Percentiles rank a stretch among this genome's conserved stretches.
Evolutionary conservation across 2,888 invertebrate genomes (phyloP).

Genomic region (Sipunculus nudus): DNA sequence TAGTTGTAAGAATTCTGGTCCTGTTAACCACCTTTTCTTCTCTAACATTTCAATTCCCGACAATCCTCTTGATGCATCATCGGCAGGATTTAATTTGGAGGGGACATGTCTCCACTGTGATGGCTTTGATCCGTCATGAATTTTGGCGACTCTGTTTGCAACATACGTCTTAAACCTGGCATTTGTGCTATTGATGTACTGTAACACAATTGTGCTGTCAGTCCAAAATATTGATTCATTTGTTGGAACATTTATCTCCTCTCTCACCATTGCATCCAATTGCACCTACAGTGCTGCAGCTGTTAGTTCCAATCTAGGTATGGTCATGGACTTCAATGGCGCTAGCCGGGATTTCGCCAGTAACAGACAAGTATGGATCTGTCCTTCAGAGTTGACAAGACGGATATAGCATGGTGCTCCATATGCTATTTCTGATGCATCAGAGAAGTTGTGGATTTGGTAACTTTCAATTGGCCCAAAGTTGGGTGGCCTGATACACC

Average conservation of each 20-base stretch:
- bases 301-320: conserved; percentile 9
- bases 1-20: not conserved
- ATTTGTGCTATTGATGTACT: conserved; percentile 2
- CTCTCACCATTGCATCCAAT: not conserved
- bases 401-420: not conserved
- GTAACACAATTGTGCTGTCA: conserved; percentile 6
- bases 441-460: not conserved
- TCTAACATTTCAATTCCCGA: not conserved
- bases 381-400: not conserved
- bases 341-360: conserved; percentile 6
- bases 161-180: conserved; percentile 6
- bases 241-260: not conserved
- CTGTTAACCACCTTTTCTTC: not conserved
- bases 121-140: not conserved
- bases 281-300: not conserved
- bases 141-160: conserved; percentile 6
- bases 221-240: conserved; percentile 6
- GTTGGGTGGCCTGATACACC: not conserved
- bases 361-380: not conserved
- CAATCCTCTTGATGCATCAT: conserved; percentile 7
- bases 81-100: conserved; percentile 4
- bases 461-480: not conserved
- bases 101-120: not conserved
- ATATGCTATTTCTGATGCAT: conserved; percentile 2
- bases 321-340: conserved; percentile 7